Conservation (phyloP, 1,140 invertebrate genomes). For the Drosophila sproati region DNA sequence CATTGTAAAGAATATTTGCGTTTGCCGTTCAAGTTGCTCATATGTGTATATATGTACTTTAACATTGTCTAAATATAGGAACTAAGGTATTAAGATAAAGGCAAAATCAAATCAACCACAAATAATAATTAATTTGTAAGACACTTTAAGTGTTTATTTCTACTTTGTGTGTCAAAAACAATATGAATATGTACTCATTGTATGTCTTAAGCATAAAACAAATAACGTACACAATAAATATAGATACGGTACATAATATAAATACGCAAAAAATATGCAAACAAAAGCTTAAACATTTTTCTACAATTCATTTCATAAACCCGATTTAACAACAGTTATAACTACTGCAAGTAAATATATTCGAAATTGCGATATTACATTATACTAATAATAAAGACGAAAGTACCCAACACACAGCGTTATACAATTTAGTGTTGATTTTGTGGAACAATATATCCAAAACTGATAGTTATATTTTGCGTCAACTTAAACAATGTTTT, state of each 20-base stretch:
- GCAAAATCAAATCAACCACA: constrained; percentile 69
- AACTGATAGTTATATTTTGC: no score
- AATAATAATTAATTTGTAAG: constrained; percentile 67
- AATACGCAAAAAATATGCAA: constrained; percentile 63
- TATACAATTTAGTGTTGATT: no score
- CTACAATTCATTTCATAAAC: constrained; percentile 69
- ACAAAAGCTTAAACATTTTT: constrained; percentile 58
- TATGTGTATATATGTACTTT: constrained; percentile 35
- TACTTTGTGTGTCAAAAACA: constrained; percentile 51
- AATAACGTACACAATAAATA: constrained; percentile 8
- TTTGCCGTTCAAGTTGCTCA: constrained; percentile 24
- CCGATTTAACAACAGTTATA: constrained; percentile 44
- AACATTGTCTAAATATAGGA: constrained; percentile 52
- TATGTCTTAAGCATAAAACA: constrained; percentile 16
- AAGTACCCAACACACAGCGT: constrained; percentile 18
- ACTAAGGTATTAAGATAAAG: constrained; percentile 37
- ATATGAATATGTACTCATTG: constrained; percentile 31
- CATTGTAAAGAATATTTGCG: constrained; percentile 12
- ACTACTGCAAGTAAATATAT: constrained; percentile 36
- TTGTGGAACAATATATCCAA: no score
- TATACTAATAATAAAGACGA: constrained; percentile 32
- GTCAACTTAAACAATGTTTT: no score
- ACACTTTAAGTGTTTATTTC: constrained; percentile 74
- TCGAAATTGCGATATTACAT: constrained; percentile 36
- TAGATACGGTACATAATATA: constrained; percentile 12